These are phyloP conservation scores for Lysiphlebus fabarum DNA, from an alignment of 1,140 invertebrate species.

Conservation along the genomic window DNA sequence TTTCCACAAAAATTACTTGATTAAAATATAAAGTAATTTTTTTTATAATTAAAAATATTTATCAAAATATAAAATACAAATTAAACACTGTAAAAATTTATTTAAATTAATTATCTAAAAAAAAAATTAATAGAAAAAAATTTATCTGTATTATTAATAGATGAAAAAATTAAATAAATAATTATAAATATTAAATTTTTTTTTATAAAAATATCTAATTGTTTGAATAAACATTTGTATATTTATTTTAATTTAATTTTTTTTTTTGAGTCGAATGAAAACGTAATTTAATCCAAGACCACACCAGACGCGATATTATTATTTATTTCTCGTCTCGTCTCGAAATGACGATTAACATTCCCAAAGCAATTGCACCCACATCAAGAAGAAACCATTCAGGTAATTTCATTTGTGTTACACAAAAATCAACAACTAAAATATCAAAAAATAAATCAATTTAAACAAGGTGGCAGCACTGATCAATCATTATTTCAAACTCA, in stretches of 20 bases:
- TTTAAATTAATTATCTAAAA: too few species aligned
- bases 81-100: too few species aligned
- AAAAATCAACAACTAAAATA: constrained; percentile 5
- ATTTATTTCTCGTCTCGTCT: constrained; percentile 16
- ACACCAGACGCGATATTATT: constrained; percentile 34
- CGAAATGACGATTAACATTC: constrained; percentile 42
- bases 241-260: too few species aligned
- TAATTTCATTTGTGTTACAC: constrained; percentile 38
- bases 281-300: constrained; percentile 37
- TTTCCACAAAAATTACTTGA: not conserved
- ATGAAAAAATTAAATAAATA: too few species aligned
- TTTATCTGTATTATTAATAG: too few species aligned
- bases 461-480: constrained; percentile 39
- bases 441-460: not conserved
- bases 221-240: too few species aligned
- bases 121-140: too few species aligned
- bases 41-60: not conserved
- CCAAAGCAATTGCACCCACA: constrained; percentile 46
- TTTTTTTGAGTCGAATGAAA: constrained; percentile 27
- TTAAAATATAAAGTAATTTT: not conserved
- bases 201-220: too few species aligned
- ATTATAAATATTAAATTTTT: too few species aligned
- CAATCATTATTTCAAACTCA: constrained; percentile 1
- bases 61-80: too few species aligned
- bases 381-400: constrained; percentile 28